Evolutionary conservation across 2,888 invertebrate species (phyloP).

Genomic region (Dendrolimus pini): DNA sequence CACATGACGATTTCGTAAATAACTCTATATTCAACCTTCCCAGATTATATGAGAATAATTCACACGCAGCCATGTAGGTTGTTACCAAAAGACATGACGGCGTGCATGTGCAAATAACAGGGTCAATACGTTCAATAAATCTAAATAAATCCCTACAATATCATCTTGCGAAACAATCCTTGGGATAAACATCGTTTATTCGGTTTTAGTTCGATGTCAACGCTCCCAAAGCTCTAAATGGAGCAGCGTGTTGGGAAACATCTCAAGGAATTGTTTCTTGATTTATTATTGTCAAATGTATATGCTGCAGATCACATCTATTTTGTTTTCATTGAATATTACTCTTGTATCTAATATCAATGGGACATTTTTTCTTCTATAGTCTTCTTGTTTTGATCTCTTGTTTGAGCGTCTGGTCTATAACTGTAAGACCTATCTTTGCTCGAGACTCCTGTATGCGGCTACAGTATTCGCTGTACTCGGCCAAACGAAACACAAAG

Average conservation of each 20-base stretch:
- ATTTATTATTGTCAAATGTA: neutral
- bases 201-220: constrained; percentile 9
- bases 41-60: constrained; percentile 25
- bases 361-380: too few relatives aligned
- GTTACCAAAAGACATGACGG: constrained; percentile 5
- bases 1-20: constrained; percentile 1
- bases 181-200: constrained; percentile 28
- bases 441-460: too few relatives aligned
- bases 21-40: constrained; percentile 29
- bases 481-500: too few relatives aligned
- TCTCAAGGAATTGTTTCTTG: neutral
- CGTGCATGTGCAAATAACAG: constrained; percentile 4
- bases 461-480: too few relatives aligned
- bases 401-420: too few relatives aligned
- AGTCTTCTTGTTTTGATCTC: too few relatives aligned
- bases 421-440: too few relatives aligned
- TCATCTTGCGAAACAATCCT: constrained; percentile 32
- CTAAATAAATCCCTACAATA: constrained; percentile 28
- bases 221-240: neutral
- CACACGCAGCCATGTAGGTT: constrained; percentile 1
- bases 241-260: neutral
- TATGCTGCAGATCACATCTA: too few relatives aligned
- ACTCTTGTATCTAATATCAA: too few relatives aligned
- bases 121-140: constrained; percentile 23
- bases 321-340: too few relatives aligned